Percentiles rank a stretch among this genome's conserved stretches.
phyloP scores from a whole-genome alignment of 1,140 invertebrate genomes.

The Piezodorus guildinii region DNA sequence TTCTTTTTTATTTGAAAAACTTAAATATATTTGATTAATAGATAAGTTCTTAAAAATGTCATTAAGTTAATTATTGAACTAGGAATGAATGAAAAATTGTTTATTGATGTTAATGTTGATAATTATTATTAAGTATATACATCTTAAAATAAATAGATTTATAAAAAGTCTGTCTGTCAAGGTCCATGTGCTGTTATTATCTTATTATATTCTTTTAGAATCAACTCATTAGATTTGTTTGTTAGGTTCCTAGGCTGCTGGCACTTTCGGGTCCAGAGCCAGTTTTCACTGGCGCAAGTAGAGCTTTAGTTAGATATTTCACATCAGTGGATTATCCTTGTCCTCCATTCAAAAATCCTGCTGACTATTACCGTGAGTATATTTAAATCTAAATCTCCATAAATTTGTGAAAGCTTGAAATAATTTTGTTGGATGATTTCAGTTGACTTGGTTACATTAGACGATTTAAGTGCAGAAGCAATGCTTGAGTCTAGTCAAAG shows the following conservation, averaged over 20 bases:
- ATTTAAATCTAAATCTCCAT: background rate
- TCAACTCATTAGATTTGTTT: background rate
- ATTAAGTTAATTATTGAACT: too few relatives aligned
- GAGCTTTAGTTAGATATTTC: constrained; percentile 87
- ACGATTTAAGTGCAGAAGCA: constrained; percentile 83
- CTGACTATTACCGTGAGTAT: constrained; percentile 84
- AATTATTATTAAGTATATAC: too few relatives aligned
- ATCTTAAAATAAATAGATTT: too few relatives aligned
- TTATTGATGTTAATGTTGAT: too few relatives aligned
- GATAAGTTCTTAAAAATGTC: too few relatives aligned
- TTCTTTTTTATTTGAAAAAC: too few relatives aligned
- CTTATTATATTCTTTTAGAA: too few relatives aligned
- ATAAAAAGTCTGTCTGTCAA: too few relatives aligned
- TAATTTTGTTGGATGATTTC: constrained; percentile 26
- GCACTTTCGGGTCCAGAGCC: constrained; percentile 78
- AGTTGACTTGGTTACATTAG: constrained; percentile 88
- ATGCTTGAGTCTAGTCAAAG: constrained; percentile 87
- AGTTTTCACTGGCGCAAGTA: constrained; percentile 77
- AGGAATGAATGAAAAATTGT: too few relatives aligned
- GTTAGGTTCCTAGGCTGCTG: constrained; percentile 48
- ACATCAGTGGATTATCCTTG: constrained; percentile 87
- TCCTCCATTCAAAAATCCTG: constrained; percentile 90
- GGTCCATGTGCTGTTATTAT: too few relatives aligned
- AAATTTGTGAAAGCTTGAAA: background rate
- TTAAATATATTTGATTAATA: too few relatives aligned